Base-by-base conservation (phyloP, 1,140 invertebrate genomes). In the Caenorhabditis inopinata region DNA sequence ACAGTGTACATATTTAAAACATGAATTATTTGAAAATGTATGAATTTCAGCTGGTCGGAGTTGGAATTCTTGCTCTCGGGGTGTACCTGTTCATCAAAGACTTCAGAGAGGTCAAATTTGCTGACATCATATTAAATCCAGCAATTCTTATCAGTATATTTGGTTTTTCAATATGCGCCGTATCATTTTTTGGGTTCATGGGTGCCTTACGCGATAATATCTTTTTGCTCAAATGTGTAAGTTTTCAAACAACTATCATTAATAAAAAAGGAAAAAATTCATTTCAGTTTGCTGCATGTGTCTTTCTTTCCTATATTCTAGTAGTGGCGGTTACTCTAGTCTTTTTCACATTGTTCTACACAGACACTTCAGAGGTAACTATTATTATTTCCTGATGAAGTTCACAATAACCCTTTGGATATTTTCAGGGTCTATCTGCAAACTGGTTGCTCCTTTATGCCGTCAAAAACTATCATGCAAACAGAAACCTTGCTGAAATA, bases 11-110 rank as follows among this genome's bases (percentile, higher is more conserved):
- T n/a, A n/a, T n/a, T n/a, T n/a, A n/a, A n/a, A n/a, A n/a, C n/a
- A n/a, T n/a, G n/a, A n/a, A n/a, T n/a, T n/a, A n/a, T n/a, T n/a
- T n/a, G n/a, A n/a, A 49, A 76, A 76, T 14, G 62, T 21, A n/a
- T 45, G n/a, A n/a, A 42, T 85, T 87, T 82, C 83, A 87, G 86
- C 83, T 87, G 3, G 58, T 81, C 49, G 87, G 86, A 27, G 86
- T 87, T 18, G 82, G 82, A 25, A 76, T 80, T 29, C 79, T 88
- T 7, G 84, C 86, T 7, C 76, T 88, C 12, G 87, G 87, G 35
- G 78, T 88, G 18, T 88, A 88, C 80, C 80, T 89, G 32, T 88
- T 82, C 51, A 74, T 85, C 23, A 88, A 87, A 74, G 87, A 89
- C 58, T 83, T 83, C n/a, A 32, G 86, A 27, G 62, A 82, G 25